phyloP scores from a whole-genome alignment of 2,888 invertebrate species.

The Phragmatobia fuliginosa region DNA sequence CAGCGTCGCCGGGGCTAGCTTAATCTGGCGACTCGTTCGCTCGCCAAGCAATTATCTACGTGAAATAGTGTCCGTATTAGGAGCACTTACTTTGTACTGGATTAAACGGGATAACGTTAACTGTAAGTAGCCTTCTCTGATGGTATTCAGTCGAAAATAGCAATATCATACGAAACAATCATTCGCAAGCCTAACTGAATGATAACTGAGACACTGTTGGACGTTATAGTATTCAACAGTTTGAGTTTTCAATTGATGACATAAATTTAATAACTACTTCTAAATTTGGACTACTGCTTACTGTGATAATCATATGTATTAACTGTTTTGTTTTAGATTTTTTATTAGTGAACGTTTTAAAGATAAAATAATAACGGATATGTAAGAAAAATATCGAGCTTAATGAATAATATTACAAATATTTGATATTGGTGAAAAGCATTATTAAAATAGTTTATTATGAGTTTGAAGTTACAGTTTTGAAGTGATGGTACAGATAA shows the following conservation, averaged over 20 bases:
- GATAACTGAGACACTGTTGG: slow-evolving; percentile 3
- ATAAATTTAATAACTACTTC: not conserved
- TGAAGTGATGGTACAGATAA: no score
- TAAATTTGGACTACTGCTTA: not conserved
- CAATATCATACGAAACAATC: slow-evolving; percentile 56
- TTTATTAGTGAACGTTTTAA: not conserved
- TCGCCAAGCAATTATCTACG: slow-evolving; percentile 82
- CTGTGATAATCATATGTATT: not conserved
- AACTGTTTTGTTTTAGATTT: not conserved
- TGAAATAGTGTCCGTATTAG: slow-evolving; percentile 82
- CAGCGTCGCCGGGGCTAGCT: slow-evolving; percentile 58
- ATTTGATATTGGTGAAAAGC: no score
- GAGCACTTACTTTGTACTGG: slow-evolving; percentile 78
- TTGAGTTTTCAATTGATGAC: not conserved
- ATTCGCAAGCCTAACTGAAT: slow-evolving; percentile 31
- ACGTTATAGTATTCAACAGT: slow-evolving; percentile 10
- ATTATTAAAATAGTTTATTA: no score
- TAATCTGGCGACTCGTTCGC: slow-evolving; percentile 69
- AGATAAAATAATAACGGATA: not conserved
- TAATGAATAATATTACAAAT: no score
- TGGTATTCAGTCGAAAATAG: slow-evolving; percentile 63
- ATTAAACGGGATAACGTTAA: slow-evolving; percentile 77
- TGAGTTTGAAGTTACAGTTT: no score
- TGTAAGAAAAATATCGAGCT: no score
- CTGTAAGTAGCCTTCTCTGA: slow-evolving; percentile 71